phyloP scores from a whole-genome alignment of 2,113 vertebrate species.

The Cyanoderma ruficeps region DNA sequence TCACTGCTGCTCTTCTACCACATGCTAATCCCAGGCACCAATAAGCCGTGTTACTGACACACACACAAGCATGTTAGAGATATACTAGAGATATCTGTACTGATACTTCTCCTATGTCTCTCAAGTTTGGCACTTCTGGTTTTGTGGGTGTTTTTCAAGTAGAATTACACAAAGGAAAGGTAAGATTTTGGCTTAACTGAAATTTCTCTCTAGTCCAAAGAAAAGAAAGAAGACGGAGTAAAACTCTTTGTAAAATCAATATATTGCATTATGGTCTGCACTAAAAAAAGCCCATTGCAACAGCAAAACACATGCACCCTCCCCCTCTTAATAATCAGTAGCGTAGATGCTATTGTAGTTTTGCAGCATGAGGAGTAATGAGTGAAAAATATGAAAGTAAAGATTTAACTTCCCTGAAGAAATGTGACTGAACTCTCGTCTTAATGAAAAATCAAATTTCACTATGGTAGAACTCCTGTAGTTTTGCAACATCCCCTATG shows the following conservation, averaged over 20 bases:
- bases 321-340: neutral
- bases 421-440: neutral
- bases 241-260: neutral
- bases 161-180: neutral
- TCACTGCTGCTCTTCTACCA: neutral
- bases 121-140: neutral
- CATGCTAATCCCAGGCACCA: neutral
- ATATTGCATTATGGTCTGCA: neutral
- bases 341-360: neutral
- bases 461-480: neutral
- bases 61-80: rapidly evolving
- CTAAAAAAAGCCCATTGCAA: neutral
- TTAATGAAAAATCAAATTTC: neutral
- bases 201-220: neutral
- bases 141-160: neutral
- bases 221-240: neutral
- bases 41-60: neutral
- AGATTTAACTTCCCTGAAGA: neutral
- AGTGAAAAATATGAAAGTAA: neutral
- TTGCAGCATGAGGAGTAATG: neutral
- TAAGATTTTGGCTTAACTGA: neutral
- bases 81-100: neutral
- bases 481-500: neutral
- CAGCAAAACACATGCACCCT: neutral
- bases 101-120: neutral